Base-by-base conservation (phyloP, 2,888 invertebrate genomes). In the Stegana nigrithorax region DNA sequence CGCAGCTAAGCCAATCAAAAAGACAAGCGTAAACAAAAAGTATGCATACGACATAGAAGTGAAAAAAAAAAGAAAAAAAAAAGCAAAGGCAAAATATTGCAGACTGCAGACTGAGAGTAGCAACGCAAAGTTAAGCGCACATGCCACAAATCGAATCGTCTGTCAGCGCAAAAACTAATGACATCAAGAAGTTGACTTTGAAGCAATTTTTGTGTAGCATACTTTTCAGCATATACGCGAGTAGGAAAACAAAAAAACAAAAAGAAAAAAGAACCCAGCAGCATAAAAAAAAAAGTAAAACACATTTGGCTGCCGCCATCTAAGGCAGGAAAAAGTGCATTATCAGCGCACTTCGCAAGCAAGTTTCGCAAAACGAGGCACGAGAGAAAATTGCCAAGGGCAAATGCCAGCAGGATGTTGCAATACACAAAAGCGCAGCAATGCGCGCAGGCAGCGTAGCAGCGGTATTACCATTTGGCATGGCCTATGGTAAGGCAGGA, bases 91-190 rank as follows among this genome's bases (percentile, higher is more conserved):
- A 19, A 36, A n/a, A 47, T 12, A 23, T 23, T 36, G 12, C 10
- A n/a, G 12, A 36, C n/a, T 36, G 10, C 36, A 36, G 12, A 36
- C 2, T 36, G 10, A n/a, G n/a, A 47, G n/a, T 47, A 21, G 10
- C 21, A 19, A 7, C 45, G 14, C 12, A 47, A 12, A n/a, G 1
- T 1, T 47, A 21, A 19, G 4, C 12, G 19, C 32, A 32, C 6
- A 53, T 53, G 53, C 53, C 32, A 55, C 36, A 55, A 55, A 55
- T 55, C 53, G 53, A 55, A 36, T 14, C 51, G 29, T 17, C 23
- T 51, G 5, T 6, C n/a, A 53, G 32, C 27, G 32, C 21, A 12
- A 17, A 17, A 45, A 19, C 45, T n/a, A 25, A 23, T 17, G 23
- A 1, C 8, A 51, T 17, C 8, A 10, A 27, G 17, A n/a, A 55